Conservation (phyloP, 2,113 vertebrate genomes). For the Lepus timidus region DNA sequence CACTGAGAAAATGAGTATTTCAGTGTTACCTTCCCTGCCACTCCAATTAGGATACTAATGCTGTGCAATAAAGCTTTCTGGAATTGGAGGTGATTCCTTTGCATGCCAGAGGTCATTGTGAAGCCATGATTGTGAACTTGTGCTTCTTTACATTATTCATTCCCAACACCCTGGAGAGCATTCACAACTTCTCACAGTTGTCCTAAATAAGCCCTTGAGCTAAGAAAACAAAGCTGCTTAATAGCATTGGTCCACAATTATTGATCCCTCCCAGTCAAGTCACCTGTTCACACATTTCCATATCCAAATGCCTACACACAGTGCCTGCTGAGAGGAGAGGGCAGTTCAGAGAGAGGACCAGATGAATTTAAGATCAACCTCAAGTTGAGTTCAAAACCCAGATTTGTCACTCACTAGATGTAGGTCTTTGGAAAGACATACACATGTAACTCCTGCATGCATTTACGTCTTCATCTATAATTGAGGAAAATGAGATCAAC, state of each 20-base stretch:
- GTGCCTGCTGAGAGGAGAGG: not conserved
- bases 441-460: not conserved
- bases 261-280: constrained; percentile 40
- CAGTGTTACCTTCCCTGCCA: not conserved
- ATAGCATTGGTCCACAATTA: not conserved
- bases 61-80: constrained; percentile 1
- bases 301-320: not conserved
- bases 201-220: not conserved
- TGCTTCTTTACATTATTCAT: not conserved
- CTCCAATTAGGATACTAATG: not conserved
- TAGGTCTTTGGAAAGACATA: not conserved
- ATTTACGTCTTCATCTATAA: constrained; percentile 14
- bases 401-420: not conserved
- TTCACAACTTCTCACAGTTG: not conserved
- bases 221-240: not conserved
- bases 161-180: not conserved
- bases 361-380: not conserved
- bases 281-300: not conserved
- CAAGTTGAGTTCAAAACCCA: not conserved
- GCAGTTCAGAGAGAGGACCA: not conserved
- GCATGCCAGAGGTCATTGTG: not conserved
- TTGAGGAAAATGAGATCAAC: not conserved
- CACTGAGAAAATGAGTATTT: not conserved
- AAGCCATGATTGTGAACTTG: not conserved
- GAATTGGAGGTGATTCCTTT: not conserved